Evolutionary conservation across 2,113 vertebrate species (phyloP).

Genomic region (Prolemur simus): DNA sequence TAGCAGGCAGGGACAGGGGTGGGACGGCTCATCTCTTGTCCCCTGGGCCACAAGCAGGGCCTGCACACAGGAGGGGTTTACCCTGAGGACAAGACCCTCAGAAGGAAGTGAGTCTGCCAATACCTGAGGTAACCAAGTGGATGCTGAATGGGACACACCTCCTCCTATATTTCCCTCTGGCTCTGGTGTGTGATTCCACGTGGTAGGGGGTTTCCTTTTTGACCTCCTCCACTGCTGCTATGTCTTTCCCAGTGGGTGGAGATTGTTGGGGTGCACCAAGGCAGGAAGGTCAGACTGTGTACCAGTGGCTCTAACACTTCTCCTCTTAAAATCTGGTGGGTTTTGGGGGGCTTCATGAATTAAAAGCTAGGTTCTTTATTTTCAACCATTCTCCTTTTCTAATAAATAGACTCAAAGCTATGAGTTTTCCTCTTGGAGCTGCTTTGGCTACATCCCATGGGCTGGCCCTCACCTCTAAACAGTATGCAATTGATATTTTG

Average conservation of each 20-base stretch:
- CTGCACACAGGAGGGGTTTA: not conserved
- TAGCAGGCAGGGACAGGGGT: not conserved
- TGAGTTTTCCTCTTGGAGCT: not conserved
- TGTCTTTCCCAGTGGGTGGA: not conserved
- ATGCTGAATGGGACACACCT: too few relatives aligned
- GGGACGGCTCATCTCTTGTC: not conserved
- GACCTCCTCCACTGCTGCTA: too few relatives aligned
- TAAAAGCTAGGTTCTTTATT: not conserved
- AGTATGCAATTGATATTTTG: not conserved
- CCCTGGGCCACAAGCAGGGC: not conserved
- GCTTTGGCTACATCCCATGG: not conserved
- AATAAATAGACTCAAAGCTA: not conserved
- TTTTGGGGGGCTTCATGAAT: not conserved
- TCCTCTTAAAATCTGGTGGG: not conserved
- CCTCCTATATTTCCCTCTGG: not conserved
- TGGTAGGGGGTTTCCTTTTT: not conserved
- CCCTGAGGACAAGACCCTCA: not conserved
- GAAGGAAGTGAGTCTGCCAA: not conserved
- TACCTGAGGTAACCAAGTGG: not conserved
- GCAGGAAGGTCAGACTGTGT: not conserved
- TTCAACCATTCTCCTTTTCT: not conserved
- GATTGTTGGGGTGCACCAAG: not conserved
- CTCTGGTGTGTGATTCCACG: not conserved
- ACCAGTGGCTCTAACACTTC: not conserved
- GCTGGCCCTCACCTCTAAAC: not conserved